Evolutionary conservation across 2,888 invertebrate genomes (phyloP).

Genomic region (Acanthosepion pharaonis): DNA sequence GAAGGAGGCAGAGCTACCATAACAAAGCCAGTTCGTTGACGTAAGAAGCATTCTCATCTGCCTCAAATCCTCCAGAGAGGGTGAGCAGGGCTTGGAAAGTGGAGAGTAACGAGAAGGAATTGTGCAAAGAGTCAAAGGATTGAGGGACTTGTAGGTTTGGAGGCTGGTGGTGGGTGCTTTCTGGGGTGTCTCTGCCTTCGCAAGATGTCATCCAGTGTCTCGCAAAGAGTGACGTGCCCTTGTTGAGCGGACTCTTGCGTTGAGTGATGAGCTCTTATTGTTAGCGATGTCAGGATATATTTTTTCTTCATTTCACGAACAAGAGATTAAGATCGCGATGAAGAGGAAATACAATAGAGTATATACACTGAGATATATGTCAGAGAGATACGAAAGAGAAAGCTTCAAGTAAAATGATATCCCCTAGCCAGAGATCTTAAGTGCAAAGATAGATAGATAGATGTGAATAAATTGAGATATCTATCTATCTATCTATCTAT

Average conservation of each 20-base stretch:
- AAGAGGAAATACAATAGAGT: too few relatives aligned
- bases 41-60: not conserved
- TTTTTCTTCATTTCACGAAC: too few relatives aligned
- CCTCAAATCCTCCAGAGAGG: not conserved
- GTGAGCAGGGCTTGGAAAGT: not conserved
- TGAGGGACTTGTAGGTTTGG: not conserved
- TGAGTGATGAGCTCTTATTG: not conserved
- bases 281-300: not conserved
- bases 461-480: too few relatives aligned
- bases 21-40: not conserved
- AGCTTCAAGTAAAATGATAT: too few relatives aligned
- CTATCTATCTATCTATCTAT: too few relatives aligned
- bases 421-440: too few relatives aligned
- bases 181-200: not conserved
- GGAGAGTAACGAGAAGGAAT: not conserved
- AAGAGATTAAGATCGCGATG: too few relatives aligned
- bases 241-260: not conserved
- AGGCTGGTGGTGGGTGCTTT: not conserved
- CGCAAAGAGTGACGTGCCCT: not conserved
- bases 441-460: too few relatives aligned
- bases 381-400: too few relatives aligned
- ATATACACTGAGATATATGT: too few relatives aligned
- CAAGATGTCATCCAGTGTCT: not conserved
- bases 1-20: not conserved
- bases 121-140: too few relatives aligned